Base-by-base conservation (phyloP, 1,140 invertebrate genomes). In the Brachionus manjavacas region DNA sequence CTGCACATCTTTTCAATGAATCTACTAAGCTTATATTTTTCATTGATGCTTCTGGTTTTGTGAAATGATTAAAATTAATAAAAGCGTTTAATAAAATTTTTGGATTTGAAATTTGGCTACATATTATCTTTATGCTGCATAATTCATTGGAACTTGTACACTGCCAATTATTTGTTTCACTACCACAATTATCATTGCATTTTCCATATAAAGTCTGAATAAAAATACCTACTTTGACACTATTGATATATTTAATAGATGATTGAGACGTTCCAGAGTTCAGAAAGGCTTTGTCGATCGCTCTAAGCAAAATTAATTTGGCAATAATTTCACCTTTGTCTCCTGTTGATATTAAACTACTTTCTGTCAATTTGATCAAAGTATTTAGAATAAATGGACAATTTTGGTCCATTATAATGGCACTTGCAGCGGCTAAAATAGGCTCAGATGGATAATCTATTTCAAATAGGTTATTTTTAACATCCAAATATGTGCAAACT, bases 371-470 rank as follows among this genome's bases (percentile, higher is more conserved):
- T 16, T 39, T 12, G n/a, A 72, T 72, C 31, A 72, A 39, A 41
- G 31, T 72, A 14, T 41, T 41, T 23, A 72, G 7, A 16, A 72
- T 41, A 39, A 41, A 41, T 41, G 31, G 7, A 41, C 1, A 39
- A 39, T 12, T 41, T 39, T 72, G 7, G 0, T 72, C 39, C 68
- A 72, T 72, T 39, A 72, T n/a, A 14, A 12, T 16, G 39, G 68
- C 68, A 35, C n/a, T 35, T 16, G 68, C 68, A n/a, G 12, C 68
- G n/a, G 68, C 68, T 16, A 72, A 72, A 23, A 72, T 39, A 23
- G 68, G 68, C 35, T 72, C 68, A 14, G 68, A 72, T 14, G 68
- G 68, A 72, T 72, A 72, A 72, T 72, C 68, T 12, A 72, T 72
- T 41, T 68, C 66, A 31, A 68, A 68, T 25, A 68, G 3, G 28